A percentile compares a stretch with the other conserved stretches of the same genome.
Evolutionary conservation across 2,888 invertebrate species (phyloP).

Genomic region (Leucania comma): DNA sequence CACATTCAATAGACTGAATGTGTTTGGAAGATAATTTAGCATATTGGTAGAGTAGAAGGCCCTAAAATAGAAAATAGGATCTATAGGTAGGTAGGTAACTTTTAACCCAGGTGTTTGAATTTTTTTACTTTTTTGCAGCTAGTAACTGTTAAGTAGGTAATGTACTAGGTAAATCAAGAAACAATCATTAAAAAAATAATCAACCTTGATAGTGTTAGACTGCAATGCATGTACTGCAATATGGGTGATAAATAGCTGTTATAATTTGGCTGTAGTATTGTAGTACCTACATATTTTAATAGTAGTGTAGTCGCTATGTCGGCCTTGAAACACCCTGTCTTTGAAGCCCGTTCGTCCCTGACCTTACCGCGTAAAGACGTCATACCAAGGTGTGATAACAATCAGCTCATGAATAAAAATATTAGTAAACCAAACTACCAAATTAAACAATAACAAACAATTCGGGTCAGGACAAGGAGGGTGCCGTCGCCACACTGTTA

Average conservation of each 20-base stretch:
- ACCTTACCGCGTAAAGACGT: conserved; percentile 46
- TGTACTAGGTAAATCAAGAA: not conserved
- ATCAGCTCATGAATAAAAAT: conserved; percentile 60
- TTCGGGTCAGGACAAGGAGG: conserved; percentile 12
- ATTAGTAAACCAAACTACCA: conserved; percentile 4
- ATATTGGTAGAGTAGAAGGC: no score
- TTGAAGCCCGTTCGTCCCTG: conserved; percentile 39
- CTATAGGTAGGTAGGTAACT: no score
- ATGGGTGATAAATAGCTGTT: not conserved
- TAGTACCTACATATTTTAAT: conserved; percentile 6
- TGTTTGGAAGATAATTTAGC: no score
- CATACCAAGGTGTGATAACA: conserved; percentile 55
- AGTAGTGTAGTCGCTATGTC: conserved; percentile 1
- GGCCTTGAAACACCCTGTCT: conserved; percentile 37
- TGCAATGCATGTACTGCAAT: conserved; percentile 23
- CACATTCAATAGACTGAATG: no score
- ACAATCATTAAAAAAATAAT: conserved; percentile 24
- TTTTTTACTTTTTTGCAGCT: no score
- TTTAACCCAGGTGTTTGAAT: no score
- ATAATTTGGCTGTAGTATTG: conserved; percentile 17
- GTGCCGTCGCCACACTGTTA: not conserved
- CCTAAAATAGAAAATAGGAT: no score
- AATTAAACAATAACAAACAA: conserved; percentile 47
- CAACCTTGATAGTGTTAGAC: not conserved
- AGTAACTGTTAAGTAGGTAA: not conserved